Evolutionary conservation across 2,888 invertebrate species (phyloP), one percentile per base, ranked within the genome.

Genomic region (Drosophila koepferae): DNA sequence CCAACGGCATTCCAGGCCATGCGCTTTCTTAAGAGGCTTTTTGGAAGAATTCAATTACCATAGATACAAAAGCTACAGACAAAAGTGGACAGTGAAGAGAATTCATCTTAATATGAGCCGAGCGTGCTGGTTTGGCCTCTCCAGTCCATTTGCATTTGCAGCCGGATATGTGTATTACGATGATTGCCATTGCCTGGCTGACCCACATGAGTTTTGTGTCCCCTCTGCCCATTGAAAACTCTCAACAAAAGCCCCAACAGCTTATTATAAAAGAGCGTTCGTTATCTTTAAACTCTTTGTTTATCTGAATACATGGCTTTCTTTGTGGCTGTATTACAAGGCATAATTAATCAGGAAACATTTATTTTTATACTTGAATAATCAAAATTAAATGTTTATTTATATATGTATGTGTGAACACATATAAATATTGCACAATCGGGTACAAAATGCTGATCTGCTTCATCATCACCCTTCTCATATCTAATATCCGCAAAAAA

Each of bases 341-440:
- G 68, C 82, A 80, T 48, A 77, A 88, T 88, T 82, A 88, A 88
- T 90, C 89, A 82, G 90, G 90, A 85, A 90, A 90, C 79, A 69
- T 74, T 79, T 76, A 68, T 82, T 68, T 81, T 73, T 69, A 74
- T 40, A 62, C 56, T 28, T 65, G 49, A 54, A 18, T 38, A 31
- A 56, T 44, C 31, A 10, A 18, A 23, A 40, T 10, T 8, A 51
- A n/a, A 40, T n/a, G 12, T 20, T 23, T 23, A 44, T 16, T 34
- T 18, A 48, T 60, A n/a, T n/a, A n/a, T n/a, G n/a, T n/a, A 41
- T 53, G 5, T 6, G 28, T 6, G 6, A 6, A 51, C 34, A 54
- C n/a, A 48, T 60, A 66, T 44, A n/a, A n/a, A 34, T 54, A 66
- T 72, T 73, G 54, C 65, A 66, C 54, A 80, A 66, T 78, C 63